Evolutionary conservation across 2,888 invertebrate species (phyloP).

Genomic region (Acleris emargana): DNA sequence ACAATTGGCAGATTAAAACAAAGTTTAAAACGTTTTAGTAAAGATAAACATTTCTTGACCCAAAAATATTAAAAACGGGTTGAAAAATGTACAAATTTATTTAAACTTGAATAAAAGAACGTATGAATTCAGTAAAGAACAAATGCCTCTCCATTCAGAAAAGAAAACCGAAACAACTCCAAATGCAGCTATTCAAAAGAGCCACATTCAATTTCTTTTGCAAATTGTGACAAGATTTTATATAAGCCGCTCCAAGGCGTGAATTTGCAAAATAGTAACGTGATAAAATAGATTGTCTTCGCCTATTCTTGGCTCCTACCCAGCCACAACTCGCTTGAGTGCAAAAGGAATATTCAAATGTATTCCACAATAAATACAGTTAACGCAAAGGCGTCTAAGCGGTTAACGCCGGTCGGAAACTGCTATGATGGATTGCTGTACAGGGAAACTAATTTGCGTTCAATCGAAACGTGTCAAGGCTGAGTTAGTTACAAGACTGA

Average conservation of each 20-base stretch:
- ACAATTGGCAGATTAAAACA: no score
- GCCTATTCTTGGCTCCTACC: constrained; percentile 39
- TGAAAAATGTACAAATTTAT: no score
- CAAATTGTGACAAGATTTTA: constrained; percentile 38
- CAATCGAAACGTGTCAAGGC: no score
- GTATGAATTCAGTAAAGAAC: neutral
- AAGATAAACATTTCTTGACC: no score
- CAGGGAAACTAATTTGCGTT: no score
- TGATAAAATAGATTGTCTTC: constrained; percentile 41
- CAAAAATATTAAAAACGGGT: no score
- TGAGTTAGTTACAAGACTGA: no score
- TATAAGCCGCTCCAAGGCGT: constrained; percentile 35
- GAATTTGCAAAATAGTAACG: constrained; percentile 39
- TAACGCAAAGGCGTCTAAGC: neutral
- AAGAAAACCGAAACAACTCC: constrained; percentile 28
- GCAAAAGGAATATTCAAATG: constrained; percentile 21
- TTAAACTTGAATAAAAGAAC: neutral
- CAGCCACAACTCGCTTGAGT: constrained; percentile 29
- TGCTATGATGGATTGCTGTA: no score
- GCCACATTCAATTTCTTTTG: constrained; percentile 33
- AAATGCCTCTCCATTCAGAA: neutral
- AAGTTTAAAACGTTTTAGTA: no score
- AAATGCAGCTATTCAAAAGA: constrained; percentile 32
- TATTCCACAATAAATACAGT: constrained; percentile 5
- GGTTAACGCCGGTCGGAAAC: neutral